These are phyloP conservation scores for Macrophya annulata DNA, from an alignment of 2,888 invertebrate species.

Conservation along the genomic window DNA sequence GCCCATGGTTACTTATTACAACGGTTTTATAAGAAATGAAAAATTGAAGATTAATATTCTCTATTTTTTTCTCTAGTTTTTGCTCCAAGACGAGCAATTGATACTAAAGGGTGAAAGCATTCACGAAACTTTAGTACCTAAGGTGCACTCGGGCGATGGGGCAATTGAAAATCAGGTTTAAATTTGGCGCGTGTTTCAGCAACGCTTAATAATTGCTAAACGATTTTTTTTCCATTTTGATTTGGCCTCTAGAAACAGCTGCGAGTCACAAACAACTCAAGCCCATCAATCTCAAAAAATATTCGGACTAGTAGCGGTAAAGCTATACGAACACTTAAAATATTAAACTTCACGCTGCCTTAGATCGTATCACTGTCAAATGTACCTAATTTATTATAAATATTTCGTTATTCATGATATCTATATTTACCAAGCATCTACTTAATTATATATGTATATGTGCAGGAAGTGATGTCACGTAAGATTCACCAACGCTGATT, in stretches of 20 bases:
- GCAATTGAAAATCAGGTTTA: conserved; percentile 31
- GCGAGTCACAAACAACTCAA: conserved; percentile 2
- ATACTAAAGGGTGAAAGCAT: neutral
- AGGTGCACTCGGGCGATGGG: neutral
- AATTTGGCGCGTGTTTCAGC: conserved; percentile 19
- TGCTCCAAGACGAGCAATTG: neutral
- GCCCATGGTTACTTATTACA: too few relatives aligned
- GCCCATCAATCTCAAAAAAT: conserved; percentile 31
- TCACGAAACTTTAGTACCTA: neutral
- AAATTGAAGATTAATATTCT: neutral
- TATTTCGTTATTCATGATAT: conserved; percentile 31
- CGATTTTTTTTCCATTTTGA: neutral
- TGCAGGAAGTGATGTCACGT: neutral
- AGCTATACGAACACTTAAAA: neutral
- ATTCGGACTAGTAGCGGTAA: neutral
- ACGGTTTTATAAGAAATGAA: neutral
- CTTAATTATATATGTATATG: neutral
- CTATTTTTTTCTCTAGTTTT: neutral
- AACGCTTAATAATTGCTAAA: conserved; percentile 26
- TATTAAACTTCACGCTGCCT: conserved; percentile 5
- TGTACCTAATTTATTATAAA: neutral
- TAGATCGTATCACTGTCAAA: neutral
- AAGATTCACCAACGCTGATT: neutral
- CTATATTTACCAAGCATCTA: neutral
- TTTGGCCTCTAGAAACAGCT: conserved; percentile 20